phyloP scores from a whole-genome alignment of 2,797 vertebrate species.

The Phylloscopus collybita region DNA sequence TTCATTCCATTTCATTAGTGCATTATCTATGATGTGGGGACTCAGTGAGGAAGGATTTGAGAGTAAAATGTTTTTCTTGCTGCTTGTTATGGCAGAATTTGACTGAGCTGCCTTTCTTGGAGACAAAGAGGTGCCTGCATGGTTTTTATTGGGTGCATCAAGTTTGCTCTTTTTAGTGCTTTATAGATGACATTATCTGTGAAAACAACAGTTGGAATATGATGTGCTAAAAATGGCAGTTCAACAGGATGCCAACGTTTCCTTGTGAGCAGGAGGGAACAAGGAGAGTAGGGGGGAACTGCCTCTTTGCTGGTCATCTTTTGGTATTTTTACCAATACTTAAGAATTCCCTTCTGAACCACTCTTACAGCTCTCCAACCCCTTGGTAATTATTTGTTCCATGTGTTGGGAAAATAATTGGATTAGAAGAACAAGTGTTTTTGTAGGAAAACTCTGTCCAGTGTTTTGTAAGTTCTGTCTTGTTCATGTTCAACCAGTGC shows the following conservation, averaged over 20 bases:
- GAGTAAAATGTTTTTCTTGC: not conserved
- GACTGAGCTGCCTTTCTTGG: not conserved
- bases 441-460: not conserved
- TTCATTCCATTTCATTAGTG: not conserved
- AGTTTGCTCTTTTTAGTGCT: not conserved
- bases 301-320: not conserved
- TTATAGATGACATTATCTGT: not conserved
- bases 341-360: not conserved
- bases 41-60: not conserved
- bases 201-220: not conserved
- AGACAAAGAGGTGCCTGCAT: not conserved
- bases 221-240: not conserved
- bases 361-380: not conserved
- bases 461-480: not conserved
- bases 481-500: rapidly evolving
- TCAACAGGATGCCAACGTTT: not conserved
- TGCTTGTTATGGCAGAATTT: not conserved
- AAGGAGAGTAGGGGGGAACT: not conserved
- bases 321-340: not conserved
- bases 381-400: not conserved
- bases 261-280: not conserved
- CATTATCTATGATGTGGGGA: not conserved
- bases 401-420: not conserved
- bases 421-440: not conserved
- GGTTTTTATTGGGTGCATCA: not conserved